Base-by-base conservation (phyloP, 2,797 vertebrate species). In the Cheracebus regulus region DNA sequence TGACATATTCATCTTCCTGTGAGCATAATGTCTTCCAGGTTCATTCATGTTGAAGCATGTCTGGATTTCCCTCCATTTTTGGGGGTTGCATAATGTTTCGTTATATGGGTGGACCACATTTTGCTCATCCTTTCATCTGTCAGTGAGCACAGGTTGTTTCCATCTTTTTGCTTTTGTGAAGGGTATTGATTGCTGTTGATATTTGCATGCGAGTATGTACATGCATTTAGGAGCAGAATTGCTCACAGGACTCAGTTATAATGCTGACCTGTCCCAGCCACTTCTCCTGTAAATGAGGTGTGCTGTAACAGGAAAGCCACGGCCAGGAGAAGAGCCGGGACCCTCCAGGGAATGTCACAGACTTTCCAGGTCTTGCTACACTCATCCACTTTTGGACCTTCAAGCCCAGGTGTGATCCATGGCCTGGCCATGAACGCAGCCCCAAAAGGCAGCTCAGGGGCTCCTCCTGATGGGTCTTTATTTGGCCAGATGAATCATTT, bases 1-100 rank as follows among this genome's bases (percentile, higher is more conserved):
- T 2, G 1, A 5, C 0, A 4, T 6, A 0, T 6, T 1, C 4
- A n/a, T 30, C n/a, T 7, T 22, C 0, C 2, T 0, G 3, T 15
- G 57, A 0, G 50, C 22, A 0, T n/a, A 67, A 2, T 0, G 11
- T 41, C n/a, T 26, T 46, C n/a, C 0, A 2, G 57, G 26, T 41
- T 12, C 33, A 2, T 9, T 39, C 36, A 0, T 0, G 11, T 10
- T 2, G 4, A 10, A 28, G n/a, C 24, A 4, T 17, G 20, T 61
- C 61, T 57, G 72, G 30, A 15, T 7, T 8, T 2, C 73, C 79
- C 2, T n/a, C 30, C 46, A 14, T 19, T 20, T 19, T 20, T 44
- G 11, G 6, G 57, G 61, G 61, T 15, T 7, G 39, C 5, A 4
- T 20, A 5, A 26, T 3, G 5, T 1, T 39, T 33, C 1, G 0